Evolutionary conservation across 2,888 invertebrate genomes (phyloP), one percentile per base, ranked within the genome.

Genomic region (Sinopyrophorus schimmeli): DNA sequence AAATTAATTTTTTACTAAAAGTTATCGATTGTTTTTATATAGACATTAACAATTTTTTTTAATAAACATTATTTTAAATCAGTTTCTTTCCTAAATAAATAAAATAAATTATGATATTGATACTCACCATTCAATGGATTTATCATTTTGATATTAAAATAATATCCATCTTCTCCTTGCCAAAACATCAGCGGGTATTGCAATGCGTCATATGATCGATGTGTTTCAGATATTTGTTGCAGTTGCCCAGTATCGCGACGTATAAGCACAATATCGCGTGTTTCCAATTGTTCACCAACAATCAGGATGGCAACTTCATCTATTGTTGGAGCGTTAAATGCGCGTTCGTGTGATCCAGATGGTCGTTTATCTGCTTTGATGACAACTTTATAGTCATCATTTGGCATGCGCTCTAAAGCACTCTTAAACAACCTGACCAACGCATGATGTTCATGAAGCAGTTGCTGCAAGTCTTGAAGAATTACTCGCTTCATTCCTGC

Each of bases 271-370:
- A 73, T 67, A 58, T 68, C 65, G 24, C 68, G 59, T 41, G 37
- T 43, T 53, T 65, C 62, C 37, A 63, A 58, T 23, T 64, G 31
- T 46, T 69, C 60, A 20, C 64, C 67, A 58, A 66, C 66, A 35
- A 70, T 63, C 14, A 68, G 47, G 37, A 69, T 59, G 15, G 66
- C 67, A 38, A 70, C 68, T 64, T 71, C 68, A 58, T 68, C 59
- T 16, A 67, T 56, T 28, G 63, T 66, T 43, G 68, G 69, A 32
- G 68, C 69, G 62, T 70, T 71, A 54, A 61, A 70, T 52, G 50
- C 53, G 35, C 66, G 10, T 56, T 47, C 60, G 48, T 69, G 64
- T 56, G 54, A 30, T 47, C 67, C 68, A 17, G 54, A 43, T 37
- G 68, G 68, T 53, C 32, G 51, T 60, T 65, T 69, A 54, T 70